Base-by-base conservation (phyloP, 2,888 invertebrate species). In the Thymelicus lineola region DNA sequence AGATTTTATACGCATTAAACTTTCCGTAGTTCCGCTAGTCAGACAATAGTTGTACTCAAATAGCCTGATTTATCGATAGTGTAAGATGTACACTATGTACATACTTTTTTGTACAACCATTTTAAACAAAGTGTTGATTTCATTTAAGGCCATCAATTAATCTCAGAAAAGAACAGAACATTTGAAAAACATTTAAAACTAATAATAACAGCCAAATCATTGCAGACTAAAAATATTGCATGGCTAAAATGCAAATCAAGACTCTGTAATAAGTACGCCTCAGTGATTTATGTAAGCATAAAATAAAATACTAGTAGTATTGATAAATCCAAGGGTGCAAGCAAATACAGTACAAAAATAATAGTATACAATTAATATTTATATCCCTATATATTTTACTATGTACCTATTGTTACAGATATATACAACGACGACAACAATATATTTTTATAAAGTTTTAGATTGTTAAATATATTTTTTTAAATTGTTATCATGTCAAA, bases 361-460 rank as follows among this genome's bases (percentile, higher is more conserved):
- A 76, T 77, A 70, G 72, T 70, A 80, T 72, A 75, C 20, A 59
- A 76, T 73, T 76, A 28, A 28, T 76, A 74, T 78, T 78, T 79
- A 73, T 72, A 74, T 74, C 71, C 76, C 71, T 76, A 68, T 62
- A 75, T 82, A 79, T 79, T 67, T 77, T 79, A 79, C 78, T 86
- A 87, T n/a, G 81, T 84, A 35, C 55, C 35, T 55, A 84, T 86
- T 86, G 82, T 78, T 82, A 82, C 82, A 85, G 79, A 82, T 83
- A 82, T 84, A 85, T 88, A 90, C 91, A 91, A 90, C 88, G 88
- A 91, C 85, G 85, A 82, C 86, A 86, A 89, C 87, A 91, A 90
- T 91, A 90, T 91, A 87, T 90, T 88, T 89, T 86, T 86, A 82
- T 85, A 82, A 83, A 80, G 77, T 83, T 86, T 86, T 88, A 89